phyloP scores from a whole-genome alignment of 1,140 invertebrate genomes.

The Eumaeus atala region DNA sequence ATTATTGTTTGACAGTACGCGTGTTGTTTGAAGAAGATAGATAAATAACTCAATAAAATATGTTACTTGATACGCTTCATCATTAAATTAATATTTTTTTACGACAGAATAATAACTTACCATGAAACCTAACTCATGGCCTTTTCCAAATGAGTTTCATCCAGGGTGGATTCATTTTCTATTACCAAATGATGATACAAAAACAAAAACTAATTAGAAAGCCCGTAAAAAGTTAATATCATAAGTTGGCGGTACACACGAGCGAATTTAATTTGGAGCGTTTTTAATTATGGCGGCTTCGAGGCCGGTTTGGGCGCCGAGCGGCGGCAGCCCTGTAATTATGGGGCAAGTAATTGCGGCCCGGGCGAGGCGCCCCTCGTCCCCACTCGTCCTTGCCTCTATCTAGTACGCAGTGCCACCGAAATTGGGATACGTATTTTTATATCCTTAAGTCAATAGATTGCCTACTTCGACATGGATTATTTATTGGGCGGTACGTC shows the following conservation, averaged over 20 bases:
- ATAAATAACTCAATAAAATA: no score
- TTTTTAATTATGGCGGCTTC: slow-evolving; percentile 69
- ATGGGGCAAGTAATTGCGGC: slow-evolving; percentile 63
- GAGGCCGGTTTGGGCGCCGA: slow-evolving; percentile 62
- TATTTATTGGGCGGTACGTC: no score
- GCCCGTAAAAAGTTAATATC: slow-evolving; percentile 68
- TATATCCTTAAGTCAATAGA: slow-evolving; percentile 1
- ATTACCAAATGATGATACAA: slow-evolving; percentile 34
- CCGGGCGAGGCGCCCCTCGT: slow-evolving; percentile 31
- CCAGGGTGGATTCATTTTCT: slow-evolving; percentile 18
- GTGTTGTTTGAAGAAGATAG: no score
- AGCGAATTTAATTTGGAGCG: slow-evolving; percentile 72
- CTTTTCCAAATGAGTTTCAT: no score
- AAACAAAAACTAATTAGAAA: slow-evolving; percentile 71
- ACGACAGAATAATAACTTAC: background rate
- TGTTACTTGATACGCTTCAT: no score
- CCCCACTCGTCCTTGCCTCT: slow-evolving; percentile 34
- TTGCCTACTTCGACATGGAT: slow-evolving; percentile 4
- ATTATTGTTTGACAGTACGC: no score
- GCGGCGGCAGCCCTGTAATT: slow-evolving; percentile 65
- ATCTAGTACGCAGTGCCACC: slow-evolving; percentile 37
- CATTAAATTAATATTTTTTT: no score
- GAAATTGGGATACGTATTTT: slow-evolving; percentile 27
- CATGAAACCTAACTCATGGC: slow-evolving; percentile 16
- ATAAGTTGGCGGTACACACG: slow-evolving; percentile 60